Evolutionary conservation across 92 coral and sea anemone genomes (phyloP).

Genomic region (Meandrina meandrites): DNA sequence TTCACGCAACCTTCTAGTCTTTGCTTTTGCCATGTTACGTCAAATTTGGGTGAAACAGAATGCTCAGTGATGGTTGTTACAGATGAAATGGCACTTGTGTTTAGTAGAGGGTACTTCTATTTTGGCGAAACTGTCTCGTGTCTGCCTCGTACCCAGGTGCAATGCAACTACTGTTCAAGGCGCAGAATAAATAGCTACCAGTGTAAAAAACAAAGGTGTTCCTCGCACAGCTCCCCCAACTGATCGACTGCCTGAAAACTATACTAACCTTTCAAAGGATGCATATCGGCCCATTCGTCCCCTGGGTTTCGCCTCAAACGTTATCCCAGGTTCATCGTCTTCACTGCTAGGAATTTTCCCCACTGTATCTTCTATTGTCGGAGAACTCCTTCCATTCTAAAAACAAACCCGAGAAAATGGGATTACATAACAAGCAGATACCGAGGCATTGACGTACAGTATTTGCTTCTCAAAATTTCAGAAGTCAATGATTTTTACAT

Average conservation of each 20-base stretch:
- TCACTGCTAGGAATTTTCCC: conserved; percentile 38
- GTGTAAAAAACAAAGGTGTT: too few species aligned
- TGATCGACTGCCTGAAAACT: too few species aligned
- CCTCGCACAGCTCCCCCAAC: too few species aligned
- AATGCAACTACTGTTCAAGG: background rate
- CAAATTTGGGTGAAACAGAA: too few species aligned
- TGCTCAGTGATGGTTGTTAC: background rate
- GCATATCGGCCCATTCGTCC: conserved; percentile 47
- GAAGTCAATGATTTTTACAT: background rate
- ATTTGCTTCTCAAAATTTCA: background rate
- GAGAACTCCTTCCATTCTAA: conserved; percentile 34
- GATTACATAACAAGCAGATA: too few species aligned
- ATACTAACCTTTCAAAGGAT: conserved; percentile 24
- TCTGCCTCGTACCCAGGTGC: background rate
- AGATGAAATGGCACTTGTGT: background rate
- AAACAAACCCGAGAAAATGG: background rate
- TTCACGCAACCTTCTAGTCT: too few species aligned
- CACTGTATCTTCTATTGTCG: conserved; percentile 17
- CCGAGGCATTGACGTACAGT: background rate
- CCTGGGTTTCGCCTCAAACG: conserved; percentile 35
- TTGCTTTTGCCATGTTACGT: background rate
- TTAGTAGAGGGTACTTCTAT: background rate
- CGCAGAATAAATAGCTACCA: background rate
- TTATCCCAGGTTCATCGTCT: conserved; percentile 47
- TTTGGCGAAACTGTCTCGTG: background rate